Evolutionary conservation across 2,888 invertebrate species (phyloP).

Genomic region (Callyntrura sp.): DNA sequence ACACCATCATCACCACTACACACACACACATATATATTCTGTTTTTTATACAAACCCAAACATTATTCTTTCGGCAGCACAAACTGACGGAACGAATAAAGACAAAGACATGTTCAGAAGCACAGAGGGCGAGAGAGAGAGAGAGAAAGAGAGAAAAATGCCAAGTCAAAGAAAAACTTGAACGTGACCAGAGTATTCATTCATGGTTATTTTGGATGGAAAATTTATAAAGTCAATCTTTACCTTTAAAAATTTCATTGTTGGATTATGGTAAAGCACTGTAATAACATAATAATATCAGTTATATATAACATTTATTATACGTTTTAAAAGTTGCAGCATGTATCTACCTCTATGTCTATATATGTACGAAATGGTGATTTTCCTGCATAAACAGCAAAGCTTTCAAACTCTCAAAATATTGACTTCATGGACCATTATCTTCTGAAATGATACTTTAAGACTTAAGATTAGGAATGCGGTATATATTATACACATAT

Average conservation of each 20-base stretch:
- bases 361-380: neutral
- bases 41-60: conserved; percentile 32
- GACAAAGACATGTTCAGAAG: too few relatives aligned
- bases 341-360: too few relatives aligned
- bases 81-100: conserved; percentile 68
- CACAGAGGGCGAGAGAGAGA: too few relatives aligned
- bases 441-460: conserved; percentile 47
- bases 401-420: conserved; percentile 51
- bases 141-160: too few relatives aligned
- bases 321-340: too few relatives aligned
- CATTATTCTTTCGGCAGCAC: conserved; percentile 61
- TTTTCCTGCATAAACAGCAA: too few relatives aligned
- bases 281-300: too few relatives aligned
- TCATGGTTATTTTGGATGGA: conserved; percentile 76
- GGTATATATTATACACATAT: neutral
- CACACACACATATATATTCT: neutral
- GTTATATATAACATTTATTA: too few relatives aligned
- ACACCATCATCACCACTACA: neutral
- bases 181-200: conserved; percentile 72
- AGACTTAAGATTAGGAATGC: too few relatives aligned
- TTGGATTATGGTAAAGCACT: neutral
- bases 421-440: conserved; percentile 70
- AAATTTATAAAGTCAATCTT: conserved; percentile 83
- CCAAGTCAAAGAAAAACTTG: conserved; percentile 46
- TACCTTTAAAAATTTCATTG: conserved; percentile 67